Conservation (phyloP, 2,113 vertebrate genomes). For the Rousettus leschenaultii region DNA sequence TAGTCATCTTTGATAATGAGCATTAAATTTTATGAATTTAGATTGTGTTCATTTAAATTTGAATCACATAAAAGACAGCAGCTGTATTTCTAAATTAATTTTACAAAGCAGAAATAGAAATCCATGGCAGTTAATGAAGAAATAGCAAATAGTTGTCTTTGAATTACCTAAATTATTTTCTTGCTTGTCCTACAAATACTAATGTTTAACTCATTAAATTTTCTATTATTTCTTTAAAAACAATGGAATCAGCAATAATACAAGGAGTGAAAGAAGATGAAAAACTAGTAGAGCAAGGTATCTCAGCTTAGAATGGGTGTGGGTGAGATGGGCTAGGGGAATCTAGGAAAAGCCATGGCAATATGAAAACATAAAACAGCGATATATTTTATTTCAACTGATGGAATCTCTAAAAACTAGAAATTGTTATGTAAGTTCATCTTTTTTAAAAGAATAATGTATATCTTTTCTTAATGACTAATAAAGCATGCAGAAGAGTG, state of each 20-base stretch:
- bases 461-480: not conserved
- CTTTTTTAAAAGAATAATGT: not conserved
- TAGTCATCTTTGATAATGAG: not conserved
- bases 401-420: not conserved
- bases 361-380: not conserved
- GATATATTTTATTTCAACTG: not conserved
- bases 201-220: not conserved
- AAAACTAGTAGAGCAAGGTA: not conserved
- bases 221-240: slow-evolving; percentile 28
- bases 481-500: not conserved
- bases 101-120: not conserved
- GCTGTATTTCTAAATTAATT: not conserved
- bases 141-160: not conserved
- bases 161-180: not conserved
- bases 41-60: slow-evolving; percentile 1
- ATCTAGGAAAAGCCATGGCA: not conserved
- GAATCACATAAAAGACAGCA: not conserved
- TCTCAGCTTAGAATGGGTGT: not conserved
- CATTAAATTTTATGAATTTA: not conserved
- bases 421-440: not conserved
- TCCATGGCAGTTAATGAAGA: not conserved
- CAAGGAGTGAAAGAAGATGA: not conserved
- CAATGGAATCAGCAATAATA: not conserved
- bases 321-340: not conserved
- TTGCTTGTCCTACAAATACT: not conserved